Conservation (phyloP, 2,888 invertebrate genomes). For the Ormia ochracea region DNA sequence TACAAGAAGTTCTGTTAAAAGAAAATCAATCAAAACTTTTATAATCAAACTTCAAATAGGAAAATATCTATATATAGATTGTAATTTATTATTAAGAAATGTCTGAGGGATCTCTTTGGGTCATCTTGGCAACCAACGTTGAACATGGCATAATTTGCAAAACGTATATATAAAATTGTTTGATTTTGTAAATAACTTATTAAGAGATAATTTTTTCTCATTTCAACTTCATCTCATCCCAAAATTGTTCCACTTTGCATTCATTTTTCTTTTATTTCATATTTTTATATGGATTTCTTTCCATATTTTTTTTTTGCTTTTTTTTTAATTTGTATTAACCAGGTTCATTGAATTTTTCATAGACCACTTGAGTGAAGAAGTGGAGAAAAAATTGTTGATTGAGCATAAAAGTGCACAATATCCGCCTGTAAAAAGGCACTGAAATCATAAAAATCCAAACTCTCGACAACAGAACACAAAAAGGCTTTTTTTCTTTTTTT, state of each 20-base stretch:
- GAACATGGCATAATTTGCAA: not conserved
- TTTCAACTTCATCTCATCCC: not conserved
- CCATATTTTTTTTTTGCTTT: slow-evolving; percentile 2
- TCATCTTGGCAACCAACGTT: not conserved
- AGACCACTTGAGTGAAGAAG: slow-evolving; percentile 61
- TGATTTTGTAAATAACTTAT: slow-evolving; percentile 26
- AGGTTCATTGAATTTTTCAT: slow-evolving; percentile 62
- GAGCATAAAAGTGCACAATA: slow-evolving; percentile 66
- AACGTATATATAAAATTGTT: not conserved
- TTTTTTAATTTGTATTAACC: slow-evolving; percentile 43
- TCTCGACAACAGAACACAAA: slow-evolving; percentile 47
- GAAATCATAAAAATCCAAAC: slow-evolving; percentile 59
- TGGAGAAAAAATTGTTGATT: slow-evolving; percentile 59
- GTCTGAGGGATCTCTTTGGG: not conserved
- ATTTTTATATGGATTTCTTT: slow-evolving; percentile 9
- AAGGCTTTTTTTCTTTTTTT: not conserved
- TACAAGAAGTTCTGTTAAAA: not conserved
- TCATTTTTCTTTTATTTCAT: slow-evolving; percentile 1
- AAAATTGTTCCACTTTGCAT: not conserved
- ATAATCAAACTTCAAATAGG: not conserved
- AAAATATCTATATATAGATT: not conserved
- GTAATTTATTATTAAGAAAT: not conserved
- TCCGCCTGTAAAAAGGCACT: slow-evolving; percentile 63
- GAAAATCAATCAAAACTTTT: slow-evolving; percentile 10
- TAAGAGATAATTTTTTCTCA: slow-evolving; percentile 8